Evolutionary conservation across 2,113 vertebrate species (phyloP), one percentile per base, ranked within the genome.

Genomic region (Ceyx cyanopectus): DNA sequence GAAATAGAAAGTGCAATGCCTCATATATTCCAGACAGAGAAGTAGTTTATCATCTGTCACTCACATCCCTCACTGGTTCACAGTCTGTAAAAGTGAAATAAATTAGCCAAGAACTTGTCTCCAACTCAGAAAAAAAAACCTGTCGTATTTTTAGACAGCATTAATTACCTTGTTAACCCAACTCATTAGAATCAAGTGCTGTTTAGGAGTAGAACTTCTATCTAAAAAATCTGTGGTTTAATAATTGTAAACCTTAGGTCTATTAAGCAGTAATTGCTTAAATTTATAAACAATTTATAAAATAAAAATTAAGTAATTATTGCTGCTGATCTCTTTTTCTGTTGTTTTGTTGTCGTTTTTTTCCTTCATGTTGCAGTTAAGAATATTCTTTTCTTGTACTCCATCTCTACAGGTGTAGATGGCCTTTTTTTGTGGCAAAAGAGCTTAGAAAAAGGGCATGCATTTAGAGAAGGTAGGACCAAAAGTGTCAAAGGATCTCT

Each of bases 161-260:
- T 81, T 83, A 91, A 79, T 95, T 86, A 66, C 57, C 30, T 61
- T 69, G 21, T 85, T 34, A 90, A 76, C n/a, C 6, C 72, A 74
- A 57, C 20, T 81, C 53, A 84, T 58, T 81, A 45, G 32, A 94
- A 91, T 58, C 22, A 67, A 85, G 10, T 65, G 14, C 54, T 81
- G 26, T 69, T 92, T 84, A 63, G n/a, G 40, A 81, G 29, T 73
- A 62, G 53, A 48, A 54, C 62, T 91, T 81, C 32, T 91, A 46
- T 22, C 34, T 91, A 41, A 65, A 85, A 72, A 72, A 22, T 53
- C 26, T 10, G 21, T 74, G 16, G 7, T 57, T 58, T 69, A 82
- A 48, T 87, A 89, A 63, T 58, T 3, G 0, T 61, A 50, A 85
- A 27, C 46, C 32, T 63, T 78, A 23, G 10, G 12, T 72, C 51